Conservation (phyloP, 2,888 invertebrate genomes). For the Creontiades dilutus region DNA sequence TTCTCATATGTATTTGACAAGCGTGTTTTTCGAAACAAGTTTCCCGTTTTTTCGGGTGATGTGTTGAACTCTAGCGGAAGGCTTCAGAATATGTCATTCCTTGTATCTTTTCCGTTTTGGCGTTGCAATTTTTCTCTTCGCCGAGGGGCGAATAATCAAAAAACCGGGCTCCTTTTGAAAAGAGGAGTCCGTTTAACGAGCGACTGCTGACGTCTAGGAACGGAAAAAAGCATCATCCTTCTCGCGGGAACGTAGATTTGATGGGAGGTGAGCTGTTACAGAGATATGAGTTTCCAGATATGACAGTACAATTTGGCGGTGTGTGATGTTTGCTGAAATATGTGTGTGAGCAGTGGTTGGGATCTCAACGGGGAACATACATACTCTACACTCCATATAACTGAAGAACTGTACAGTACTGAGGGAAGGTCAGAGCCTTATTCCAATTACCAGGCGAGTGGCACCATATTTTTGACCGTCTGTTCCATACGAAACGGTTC, state of each 20-base stretch:
- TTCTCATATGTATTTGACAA: not conserved
- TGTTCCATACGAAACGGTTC: too few relatives aligned
- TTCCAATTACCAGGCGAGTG: too few relatives aligned
- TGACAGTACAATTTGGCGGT: not conserved
- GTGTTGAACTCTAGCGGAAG: not conserved
- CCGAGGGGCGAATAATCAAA: not conserved
- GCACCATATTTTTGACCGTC: too few relatives aligned
- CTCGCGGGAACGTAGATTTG: too few relatives aligned
- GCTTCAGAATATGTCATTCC: not conserved
- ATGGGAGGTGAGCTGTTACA: too few relatives aligned
- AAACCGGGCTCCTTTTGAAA: too few relatives aligned
- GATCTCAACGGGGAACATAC: too few relatives aligned
- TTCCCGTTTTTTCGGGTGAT: not conserved
- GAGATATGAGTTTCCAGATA: not conserved
- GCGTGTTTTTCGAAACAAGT: not conserved
- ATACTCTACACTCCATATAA: too few relatives aligned
- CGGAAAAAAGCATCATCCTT: too few relatives aligned
- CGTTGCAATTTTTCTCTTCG: not conserved
- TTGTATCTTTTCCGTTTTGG: not conserved
- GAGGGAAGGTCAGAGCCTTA: too few relatives aligned
- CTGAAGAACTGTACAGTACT: too few relatives aligned
- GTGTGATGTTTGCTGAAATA: not conserved
- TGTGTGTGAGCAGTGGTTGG: too few relatives aligned
- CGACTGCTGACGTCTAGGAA: not conserved
- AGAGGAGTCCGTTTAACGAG: not conserved